A percentile compares a stretch with the other conserved stretches of the same genome.
phyloP scores from a whole-genome alignment of 2,113 vertebrate genomes.

The Rattus norvegicus region GRCr8 NC_086021.1:35879501-35880000 shows the following conservation, averaged over 20 bases:
- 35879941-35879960: rapidly evolving
- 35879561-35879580: background rate
- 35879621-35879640: background rate
- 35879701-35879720: slow-evolving; percentile 96
- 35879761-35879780: slow-evolving; percentile 93
- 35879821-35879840: rapidly evolving
- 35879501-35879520: background rate
- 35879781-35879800: slow-evolving; percentile 94
- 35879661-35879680: background rate
- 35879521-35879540: too few relatives aligned
- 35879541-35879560: background rate
- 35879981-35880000: too few relatives aligned
- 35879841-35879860: rapidly evolving
- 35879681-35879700: background rate
- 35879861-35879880: rapidly evolving
- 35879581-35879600: background rate
- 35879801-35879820: background rate
- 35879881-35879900: rapidly evolving
- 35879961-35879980: background rate
- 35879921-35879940: background rate
- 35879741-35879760: slow-evolving; percentile 99
- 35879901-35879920: background rate
- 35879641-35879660: rapidly evolving
- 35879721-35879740: slow-evolving; percentile 97
- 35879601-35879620: rapidly evolving